Base-by-base conservation (phyloP, 2,113 vertebrate species). In the Catharus minimus region DNA sequence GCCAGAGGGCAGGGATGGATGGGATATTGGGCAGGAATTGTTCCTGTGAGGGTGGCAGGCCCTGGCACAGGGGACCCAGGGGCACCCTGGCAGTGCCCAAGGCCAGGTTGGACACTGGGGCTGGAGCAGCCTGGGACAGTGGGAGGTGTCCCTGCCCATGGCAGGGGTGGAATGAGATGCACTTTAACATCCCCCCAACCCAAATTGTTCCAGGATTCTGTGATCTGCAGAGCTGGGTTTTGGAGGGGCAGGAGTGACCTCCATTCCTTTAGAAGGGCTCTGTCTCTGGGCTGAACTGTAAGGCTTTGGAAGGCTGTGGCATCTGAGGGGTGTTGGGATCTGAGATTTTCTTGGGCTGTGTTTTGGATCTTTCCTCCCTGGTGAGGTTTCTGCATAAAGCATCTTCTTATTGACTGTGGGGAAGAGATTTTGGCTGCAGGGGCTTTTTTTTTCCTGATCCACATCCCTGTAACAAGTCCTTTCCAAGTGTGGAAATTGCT, bases 401-500 rank as follows among this genome's bases (percentile, higher is more conserved):
- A 62, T 21, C 2, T 1, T 62, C 23, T 43, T 69, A 18, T 1
- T n/a, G 41, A 57, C 18, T 24, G 10, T 27, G 30, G 53, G 46
- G 73, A 91, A 49, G 28, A 75, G 69, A 38, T 62, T 43, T 83
- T 88, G 90, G 73, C 93, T 88, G 82, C 80, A 83, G 91, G 78
- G 44, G 30, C 11, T 14, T 47, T 77, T 69, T 8, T 38, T 52
- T 61, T 36, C 30, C 28, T 7, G n/a, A 81, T 91, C 18, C 14
- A 0, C 43, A 62, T 87, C 62, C 77, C 74, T 79, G 74, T 78
- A 88, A 92, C 83, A 47, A 93, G 83, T 53, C 10, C 69, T 90
- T 93, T 90, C 74, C 58, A 73, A 89, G 90, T 82, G 92, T 94
- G 90, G 84, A 81, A 84, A 56, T 76, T 4, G 66, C 88, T 94